Conservation (phyloP, 1,140 invertebrate genomes). For the Leucophenga varia region DNA sequence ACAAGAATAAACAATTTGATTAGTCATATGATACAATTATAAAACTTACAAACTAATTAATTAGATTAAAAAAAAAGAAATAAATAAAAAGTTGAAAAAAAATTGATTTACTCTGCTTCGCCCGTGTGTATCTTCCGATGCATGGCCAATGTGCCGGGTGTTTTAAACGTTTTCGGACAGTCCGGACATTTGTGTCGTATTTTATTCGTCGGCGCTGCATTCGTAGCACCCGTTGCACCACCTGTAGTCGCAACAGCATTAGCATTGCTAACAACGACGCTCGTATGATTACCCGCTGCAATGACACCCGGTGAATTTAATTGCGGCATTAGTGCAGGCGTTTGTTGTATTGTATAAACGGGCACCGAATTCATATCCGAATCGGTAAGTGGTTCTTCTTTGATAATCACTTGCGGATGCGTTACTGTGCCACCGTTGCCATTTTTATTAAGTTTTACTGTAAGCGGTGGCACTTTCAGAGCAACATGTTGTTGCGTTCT, state of each 20-base stretch:
- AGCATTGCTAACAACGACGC: constrained; percentile 39
- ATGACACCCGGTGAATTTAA: constrained; percentile 16
- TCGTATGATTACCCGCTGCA: constrained; percentile 15
- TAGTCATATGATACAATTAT: no score
- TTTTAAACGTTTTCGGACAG: constrained; percentile 52
- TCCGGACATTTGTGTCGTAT: constrained; percentile 54
- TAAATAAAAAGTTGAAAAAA: no score
- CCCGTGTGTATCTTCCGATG: constrained; percentile 54
- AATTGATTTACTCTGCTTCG: constrained; percentile 55
- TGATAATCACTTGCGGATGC: constrained; percentile 52
- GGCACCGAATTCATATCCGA: constrained; percentile 45
- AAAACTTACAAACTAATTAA: no score
- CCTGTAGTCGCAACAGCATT: neutral
- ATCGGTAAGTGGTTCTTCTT: constrained; percentile 45
- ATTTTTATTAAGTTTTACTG: constrained; percentile 48
- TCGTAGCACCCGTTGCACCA: constrained; percentile 11
- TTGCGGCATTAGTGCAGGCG: constrained; percentile 25
- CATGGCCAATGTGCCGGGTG: constrained; percentile 50
- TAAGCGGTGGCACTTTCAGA: constrained; percentile 47
- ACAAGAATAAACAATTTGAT: no score
- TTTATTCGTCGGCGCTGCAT: constrained; percentile 32
- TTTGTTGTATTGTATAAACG: constrained; percentile 52
- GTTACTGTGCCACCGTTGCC: constrained; percentile 36
- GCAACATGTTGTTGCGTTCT: constrained; percentile 30
- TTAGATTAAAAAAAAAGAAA: no score